Evolutionary conservation across 2,797 vertebrate genomes (phyloP).

Genomic region (Poecilia gillii): DNA sequence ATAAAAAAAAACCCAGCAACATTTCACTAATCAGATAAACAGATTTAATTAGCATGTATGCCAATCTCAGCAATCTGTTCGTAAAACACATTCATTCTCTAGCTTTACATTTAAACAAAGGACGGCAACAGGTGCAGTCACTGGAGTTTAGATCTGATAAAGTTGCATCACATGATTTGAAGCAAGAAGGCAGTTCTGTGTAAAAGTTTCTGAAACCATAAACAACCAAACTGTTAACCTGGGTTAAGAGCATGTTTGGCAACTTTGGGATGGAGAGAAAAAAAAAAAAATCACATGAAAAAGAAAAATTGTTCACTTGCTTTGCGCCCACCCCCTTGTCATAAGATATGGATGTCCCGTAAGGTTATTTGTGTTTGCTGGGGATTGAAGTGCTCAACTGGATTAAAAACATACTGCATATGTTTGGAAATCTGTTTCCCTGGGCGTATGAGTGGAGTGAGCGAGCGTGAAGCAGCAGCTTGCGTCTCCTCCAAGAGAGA

Average conservation of each 20-base stretch:
- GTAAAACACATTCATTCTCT: slow-evolving; percentile 49
- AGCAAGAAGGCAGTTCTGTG: slow-evolving; percentile 61
- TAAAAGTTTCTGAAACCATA: slow-evolving; percentile 75
- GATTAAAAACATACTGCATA: slow-evolving; percentile 86
- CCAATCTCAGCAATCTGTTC: slow-evolving; percentile 55
- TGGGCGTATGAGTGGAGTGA: slow-evolving; percentile 81
- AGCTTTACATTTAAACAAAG: slow-evolving; percentile 61
- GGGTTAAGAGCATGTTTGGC: slow-evolving; percentile 72
- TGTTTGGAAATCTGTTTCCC: slow-evolving; percentile 87
- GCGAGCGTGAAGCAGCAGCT: slow-evolving; percentile 81
- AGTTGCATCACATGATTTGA: slow-evolving; percentile 62
- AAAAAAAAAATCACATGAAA: slow-evolving; percentile 75
- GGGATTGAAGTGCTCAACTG: slow-evolving; percentile 84
- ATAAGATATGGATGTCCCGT: slow-evolving; percentile 84
- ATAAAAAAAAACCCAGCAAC: neutral
- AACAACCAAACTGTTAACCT: slow-evolving; percentile 77
- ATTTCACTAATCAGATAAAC: slow-evolving; percentile 7
- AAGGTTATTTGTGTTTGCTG: slow-evolving; percentile 84
- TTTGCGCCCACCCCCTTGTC: slow-evolving; percentile 83
- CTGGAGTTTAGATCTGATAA: slow-evolving; percentile 60
- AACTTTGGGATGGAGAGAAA: slow-evolving; percentile 69
- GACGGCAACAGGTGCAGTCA: slow-evolving; percentile 63
- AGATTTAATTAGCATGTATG: slow-evolving; percentile 26
- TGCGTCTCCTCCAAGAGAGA: slow-evolving; percentile 82
- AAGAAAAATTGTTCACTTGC: slow-evolving; percentile 76